Percentiles rank a stretch among this genome's conserved stretches.
Conservation (phyloP, 2,797 vertebrate species). For the Mycteria americana region DNA sequence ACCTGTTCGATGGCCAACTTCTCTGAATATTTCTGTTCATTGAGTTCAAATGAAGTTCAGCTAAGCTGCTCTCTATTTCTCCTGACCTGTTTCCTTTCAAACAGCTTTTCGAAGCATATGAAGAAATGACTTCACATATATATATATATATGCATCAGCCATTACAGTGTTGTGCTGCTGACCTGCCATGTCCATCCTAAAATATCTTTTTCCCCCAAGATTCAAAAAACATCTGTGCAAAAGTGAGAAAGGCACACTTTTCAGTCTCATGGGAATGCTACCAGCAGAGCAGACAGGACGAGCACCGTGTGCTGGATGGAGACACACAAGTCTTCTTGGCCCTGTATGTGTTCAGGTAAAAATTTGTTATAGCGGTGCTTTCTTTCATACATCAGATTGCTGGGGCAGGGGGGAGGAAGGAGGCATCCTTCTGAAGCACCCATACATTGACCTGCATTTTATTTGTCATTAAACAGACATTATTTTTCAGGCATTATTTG, state of each 20-base stretch:
- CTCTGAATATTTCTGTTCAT: background rate
- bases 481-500: background rate
- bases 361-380: background rate
- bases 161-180: background rate
- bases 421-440: background rate
- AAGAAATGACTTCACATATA: background rate
- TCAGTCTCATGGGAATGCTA: background rate
- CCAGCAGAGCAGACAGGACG: background rate
- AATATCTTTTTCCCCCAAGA: background rate
- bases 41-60: background rate
- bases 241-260: background rate
- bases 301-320: background rate
- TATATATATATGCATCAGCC: background rate
- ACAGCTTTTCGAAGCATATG: background rate
- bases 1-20: background rate
- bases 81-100: background rate
- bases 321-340: background rate
- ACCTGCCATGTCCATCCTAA: background rate
- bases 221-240: background rate
- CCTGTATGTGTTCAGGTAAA: background rate
- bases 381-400: background rate
- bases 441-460: background rate
- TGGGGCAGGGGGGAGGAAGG: background rate
- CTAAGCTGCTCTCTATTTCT: background rate
- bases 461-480: background rate